Conservation (phyloP, 2,888 invertebrate genomes). For the Diplazon laetatorius region DNA sequence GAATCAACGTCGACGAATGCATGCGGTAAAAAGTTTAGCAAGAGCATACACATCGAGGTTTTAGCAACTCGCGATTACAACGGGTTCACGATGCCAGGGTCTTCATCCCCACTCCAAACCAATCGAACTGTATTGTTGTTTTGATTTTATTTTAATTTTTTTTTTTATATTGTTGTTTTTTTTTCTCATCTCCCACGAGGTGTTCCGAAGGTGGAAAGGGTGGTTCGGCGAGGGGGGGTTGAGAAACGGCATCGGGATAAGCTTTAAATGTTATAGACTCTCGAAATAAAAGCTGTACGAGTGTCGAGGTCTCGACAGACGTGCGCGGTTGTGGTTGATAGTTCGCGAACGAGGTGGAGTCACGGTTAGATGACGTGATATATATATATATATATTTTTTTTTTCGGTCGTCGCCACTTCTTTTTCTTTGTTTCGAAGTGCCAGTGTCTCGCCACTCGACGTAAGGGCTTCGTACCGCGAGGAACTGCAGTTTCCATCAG, state of each 20-base stretch:
- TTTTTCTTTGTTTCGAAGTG: slow-evolving; percentile 52
- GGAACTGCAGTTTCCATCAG: slow-evolving; percentile 47
- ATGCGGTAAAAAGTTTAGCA: slow-evolving; percentile 31
- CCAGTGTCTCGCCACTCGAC: slow-evolving; percentile 54
- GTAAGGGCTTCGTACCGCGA: slow-evolving; percentile 40
- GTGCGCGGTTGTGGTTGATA: slow-evolving; percentile 42
- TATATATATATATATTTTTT: too few relatives aligned
- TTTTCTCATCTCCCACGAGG: neutral
- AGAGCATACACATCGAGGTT: slow-evolving; percentile 41
- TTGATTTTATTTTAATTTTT: neutral
- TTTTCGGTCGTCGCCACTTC: neutral
- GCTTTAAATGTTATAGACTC: slow-evolving; percentile 61
- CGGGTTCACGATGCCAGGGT: slow-evolving; percentile 60
- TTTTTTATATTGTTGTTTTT: slow-evolving; percentile 21
- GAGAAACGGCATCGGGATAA: slow-evolving; percentile 8
- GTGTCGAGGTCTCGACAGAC: slow-evolving; percentile 39
- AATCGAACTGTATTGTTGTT: neutral
- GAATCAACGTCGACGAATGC: slow-evolving; percentile 15
- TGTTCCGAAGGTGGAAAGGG: too few relatives aligned
- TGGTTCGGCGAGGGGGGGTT: slow-evolving; percentile 19
- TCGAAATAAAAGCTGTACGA: slow-evolving; percentile 62
- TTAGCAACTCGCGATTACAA: slow-evolving; percentile 47
- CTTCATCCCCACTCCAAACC: slow-evolving; percentile 22
- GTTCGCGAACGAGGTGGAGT: neutral
- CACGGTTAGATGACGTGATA: too few relatives aligned